These are phyloP conservation scores for Anorthoa munda DNA, from an alignment of 2,888 invertebrate species.

Conservation along the genomic window DNA sequence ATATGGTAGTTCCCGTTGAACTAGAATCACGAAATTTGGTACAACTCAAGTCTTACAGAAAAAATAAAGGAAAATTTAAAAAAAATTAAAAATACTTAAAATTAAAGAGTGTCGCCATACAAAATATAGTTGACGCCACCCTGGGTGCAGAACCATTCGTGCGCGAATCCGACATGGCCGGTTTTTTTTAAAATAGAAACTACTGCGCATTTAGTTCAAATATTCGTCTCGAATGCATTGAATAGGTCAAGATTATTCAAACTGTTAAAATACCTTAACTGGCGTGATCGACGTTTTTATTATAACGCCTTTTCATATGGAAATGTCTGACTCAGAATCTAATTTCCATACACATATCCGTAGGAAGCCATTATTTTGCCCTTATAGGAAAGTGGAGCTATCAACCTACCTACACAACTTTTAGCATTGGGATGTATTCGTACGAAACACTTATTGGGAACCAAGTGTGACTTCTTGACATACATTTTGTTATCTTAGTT, in stretches of 20 bases:
- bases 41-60: no score
- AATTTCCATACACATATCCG: slow-evolving; percentile 40
- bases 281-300: slow-evolving; percentile 27
- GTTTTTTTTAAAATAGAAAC: no score
- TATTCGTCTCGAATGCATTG: slow-evolving; percentile 11
- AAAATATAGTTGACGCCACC: no score
- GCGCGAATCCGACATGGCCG: no score
- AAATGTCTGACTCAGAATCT: slow-evolving; percentile 29
- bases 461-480: slow-evolving; percentile 33
- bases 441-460: neutral
- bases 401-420: slow-evolving; percentile 31
- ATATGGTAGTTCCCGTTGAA: no score
- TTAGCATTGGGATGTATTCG: slow-evolving; percentile 3
- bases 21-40: no score
- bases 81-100: no score
- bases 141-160: no score
- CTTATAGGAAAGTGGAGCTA: slow-evolving; percentile 30
- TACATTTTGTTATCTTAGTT: slow-evolving; percentile 23
- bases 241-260: slow-evolving; percentile 49
- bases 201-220: slow-evolving; percentile 17
- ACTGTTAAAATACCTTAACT: slow-evolving; percentile 36
- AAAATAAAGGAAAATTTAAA: no score
- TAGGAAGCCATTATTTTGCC: slow-evolving; percentile 37
- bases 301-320: slow-evolving; percentile 19
- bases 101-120: no score